Evolutionary conservation across 2,797 vertebrate genomes (phyloP).

Genomic region (Sebastiscus albofasciatus): DNA sequence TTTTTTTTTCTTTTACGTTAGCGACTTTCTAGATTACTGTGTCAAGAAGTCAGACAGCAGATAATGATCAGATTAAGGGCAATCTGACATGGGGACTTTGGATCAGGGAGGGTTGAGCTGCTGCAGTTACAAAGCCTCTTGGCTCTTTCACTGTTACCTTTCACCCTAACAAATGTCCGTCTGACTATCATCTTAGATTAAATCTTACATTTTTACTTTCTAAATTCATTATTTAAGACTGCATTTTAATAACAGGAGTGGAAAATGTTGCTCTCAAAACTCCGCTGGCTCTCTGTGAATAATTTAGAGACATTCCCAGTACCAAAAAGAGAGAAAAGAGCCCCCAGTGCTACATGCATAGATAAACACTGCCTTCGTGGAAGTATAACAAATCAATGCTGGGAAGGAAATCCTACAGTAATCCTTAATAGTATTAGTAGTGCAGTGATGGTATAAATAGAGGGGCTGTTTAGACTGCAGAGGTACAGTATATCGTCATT

Average conservation of each 20-base stretch:
- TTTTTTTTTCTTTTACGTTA: background rate
- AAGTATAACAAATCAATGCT: slow-evolving; percentile 16
- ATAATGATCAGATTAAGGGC: slow-evolving; percentile 77
- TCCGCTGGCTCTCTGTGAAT: background rate
- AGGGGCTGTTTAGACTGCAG: background rate
- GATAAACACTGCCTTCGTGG: background rate
- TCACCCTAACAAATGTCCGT: background rate
- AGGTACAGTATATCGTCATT: background rate
- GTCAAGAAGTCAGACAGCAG: slow-evolving; percentile 61
- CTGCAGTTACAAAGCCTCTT: slow-evolving; percentile 40
- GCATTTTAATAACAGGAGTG: background rate
- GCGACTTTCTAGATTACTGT: slow-evolving; percentile 54
- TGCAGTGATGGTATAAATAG: background rate
- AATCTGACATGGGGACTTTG: slow-evolving; percentile 67
- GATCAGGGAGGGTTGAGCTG: slow-evolving; percentile 47
- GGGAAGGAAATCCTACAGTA: slow-evolving; percentile 17
- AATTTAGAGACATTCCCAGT: slow-evolving; percentile 5
- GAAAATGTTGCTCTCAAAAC: background rate
- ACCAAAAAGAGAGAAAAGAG: slow-evolving; percentile 4
- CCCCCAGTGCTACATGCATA: background rate
- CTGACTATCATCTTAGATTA: background rate
- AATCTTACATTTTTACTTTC: background rate
- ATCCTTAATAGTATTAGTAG: slow-evolving; percentile 31
- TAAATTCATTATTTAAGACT: background rate
- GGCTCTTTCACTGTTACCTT: slow-evolving; percentile 12